Base-by-base conservation (phyloP, 2,113 vertebrate genomes). In the Dinomys branickii region DNA sequence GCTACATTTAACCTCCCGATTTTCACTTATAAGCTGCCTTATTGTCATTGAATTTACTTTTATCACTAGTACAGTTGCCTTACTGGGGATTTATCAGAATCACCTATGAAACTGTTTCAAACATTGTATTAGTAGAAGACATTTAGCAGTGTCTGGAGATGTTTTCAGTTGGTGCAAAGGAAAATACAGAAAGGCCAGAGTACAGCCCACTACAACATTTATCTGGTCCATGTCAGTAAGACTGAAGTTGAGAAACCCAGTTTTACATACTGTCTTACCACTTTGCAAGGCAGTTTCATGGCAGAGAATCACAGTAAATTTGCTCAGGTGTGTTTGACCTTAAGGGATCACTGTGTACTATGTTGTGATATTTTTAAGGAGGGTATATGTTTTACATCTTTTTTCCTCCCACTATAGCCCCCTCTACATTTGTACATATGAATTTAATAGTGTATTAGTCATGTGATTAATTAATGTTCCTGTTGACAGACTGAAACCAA, bases 401-500 rank as follows among this genome's bases (percentile, higher is more conserved):
- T 85, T 47, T 73, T 59, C 5, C 4, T 50, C n/a, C n/a, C n/a
- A 30, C 38, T 22, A 0, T 24, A n/a, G 22, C 47, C 13, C 56
- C 44, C 19, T n/a, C 44, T 19, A 78, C n/a, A n/a, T n/a, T 11
- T 50, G 41, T 50, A 94, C 30, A 82, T 12, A 69, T 24, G 84
- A 12, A 75, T 90, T 75, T 26, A 85, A 26, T 13, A 56, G 10
- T 13, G 8, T 84, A 81, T 88, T 59, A 93, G 41, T 91, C 11
- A 3, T 56, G 58, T 69, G 73, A 56, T 73, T 84, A 73, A 30
- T 65, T n/a, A n/a, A n/a, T n/a, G 35, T 63, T 85, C 19, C 19
- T 90, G 1, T 7, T 96, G 56, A 93, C n/a, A 69, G 24, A 71
- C n/a, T 95, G 38, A 95, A 88, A 93, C 58, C 77, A 93, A 54